These are phyloP conservation scores for Dynastes grantii DNA, from an alignment of 2,888 invertebrate species.

Conservation along the genomic window DNA sequence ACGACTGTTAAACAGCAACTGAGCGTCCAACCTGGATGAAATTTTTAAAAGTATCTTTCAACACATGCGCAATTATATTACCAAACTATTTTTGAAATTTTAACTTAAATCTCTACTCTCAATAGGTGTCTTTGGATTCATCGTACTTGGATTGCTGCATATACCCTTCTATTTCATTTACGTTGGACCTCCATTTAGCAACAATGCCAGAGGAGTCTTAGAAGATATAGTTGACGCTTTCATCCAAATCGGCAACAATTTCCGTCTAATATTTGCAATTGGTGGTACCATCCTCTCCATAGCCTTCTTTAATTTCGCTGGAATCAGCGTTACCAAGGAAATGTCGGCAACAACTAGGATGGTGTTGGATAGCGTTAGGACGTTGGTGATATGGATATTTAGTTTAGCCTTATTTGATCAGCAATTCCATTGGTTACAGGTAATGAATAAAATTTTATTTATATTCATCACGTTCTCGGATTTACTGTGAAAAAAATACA, in stretches of 20 bases:
- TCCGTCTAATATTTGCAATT: conserved; percentile 77
- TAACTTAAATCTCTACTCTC: no score
- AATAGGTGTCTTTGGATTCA: conserved; percentile 80
- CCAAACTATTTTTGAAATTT: no score
- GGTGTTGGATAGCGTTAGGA: conserved; percentile 88
- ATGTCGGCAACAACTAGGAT: conserved; percentile 93
- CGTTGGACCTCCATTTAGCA: conserved; percentile 83
- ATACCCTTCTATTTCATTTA: conserved; percentile 88
- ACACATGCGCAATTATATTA: no score
- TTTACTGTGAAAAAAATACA: no score
- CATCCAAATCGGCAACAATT: conserved; percentile 82
- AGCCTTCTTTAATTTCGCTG: conserved; percentile 94
- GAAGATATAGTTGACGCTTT: conserved; percentile 92
- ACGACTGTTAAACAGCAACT: no score
- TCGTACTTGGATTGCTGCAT: conserved; percentile 76
- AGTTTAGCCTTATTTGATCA: conserved; percentile 86
- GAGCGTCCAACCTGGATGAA: no score
- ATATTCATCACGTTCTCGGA: no score
- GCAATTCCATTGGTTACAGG: conserved; percentile 82
- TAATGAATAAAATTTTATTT: neutral
- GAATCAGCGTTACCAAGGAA: conserved; percentile 93
- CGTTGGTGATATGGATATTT: conserved; percentile 91
- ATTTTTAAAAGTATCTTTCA: no score
- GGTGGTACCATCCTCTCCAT: conserved; percentile 86
- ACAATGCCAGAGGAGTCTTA: conserved; percentile 82